Evolutionary conservation across 1,140 invertebrate species (phyloP), one percentile per base, ranked within the genome.

Genomic region (Lutraria rhynchaena): DNA sequence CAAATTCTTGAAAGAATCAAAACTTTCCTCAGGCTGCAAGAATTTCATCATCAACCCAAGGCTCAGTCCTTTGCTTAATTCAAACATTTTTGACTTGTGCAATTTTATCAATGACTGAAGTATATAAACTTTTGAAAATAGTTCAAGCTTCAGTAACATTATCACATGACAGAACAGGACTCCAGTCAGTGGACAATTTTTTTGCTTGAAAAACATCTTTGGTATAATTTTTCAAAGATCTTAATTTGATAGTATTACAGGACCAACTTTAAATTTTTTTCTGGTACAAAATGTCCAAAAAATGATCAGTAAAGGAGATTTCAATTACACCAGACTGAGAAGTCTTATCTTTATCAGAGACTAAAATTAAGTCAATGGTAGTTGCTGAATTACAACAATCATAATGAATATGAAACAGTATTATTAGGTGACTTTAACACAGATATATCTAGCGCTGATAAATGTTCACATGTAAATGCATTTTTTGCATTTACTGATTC

Each of bases 341-440:
- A n/a, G 41, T 74, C 58, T 74, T 74, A 17, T 74, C 70, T 33
- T 22, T 19, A 55, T 71, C 69, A 5, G 67, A n/a, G n/a, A n/a
- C n/a, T n/a, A n/a, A n/a, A n/a, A n/a, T n/a, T n/a, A n/a, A n/a
- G n/a, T n/a, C n/a, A 71, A n/a, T n/a, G n/a, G n/a, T n/a, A n/a
- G n/a, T n/a, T n/a, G n/a, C n/a, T n/a, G n/a, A n/a, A n/a, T n/a
- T n/a, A n/a, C n/a, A n/a, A n/a, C n/a, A n/a, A n/a, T n/a, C n/a
- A n/a, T n/a, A n/a, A n/a, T 29, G 57, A 75, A 61, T 61, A 75
- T 75, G 73, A 75, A 61, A 75, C 73, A 24, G 27, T 75, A 53
- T 46, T 61, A 27, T 35, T 75, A 33, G 57, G 73, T 31, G 55
- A 75, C 61, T 75, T 75, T 60, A 61, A 60, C 31, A 75, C 73